Conservation (phyloP, 2,797 vertebrate genomes). For the Furcifer pardalis region DNA sequence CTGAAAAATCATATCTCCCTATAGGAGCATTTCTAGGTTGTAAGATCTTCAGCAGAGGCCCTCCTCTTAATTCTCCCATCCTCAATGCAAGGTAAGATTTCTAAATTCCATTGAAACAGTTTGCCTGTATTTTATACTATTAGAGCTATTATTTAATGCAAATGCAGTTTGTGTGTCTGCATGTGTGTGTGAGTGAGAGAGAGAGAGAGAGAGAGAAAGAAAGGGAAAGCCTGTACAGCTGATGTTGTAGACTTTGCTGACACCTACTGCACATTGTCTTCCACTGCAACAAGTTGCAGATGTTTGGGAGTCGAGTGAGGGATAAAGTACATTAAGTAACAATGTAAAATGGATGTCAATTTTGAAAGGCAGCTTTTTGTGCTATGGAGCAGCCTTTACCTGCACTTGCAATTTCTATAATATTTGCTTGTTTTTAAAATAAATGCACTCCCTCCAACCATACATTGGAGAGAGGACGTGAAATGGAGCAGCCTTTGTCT, state of each 20-base stretch:
- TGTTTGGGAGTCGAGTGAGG: not conserved
- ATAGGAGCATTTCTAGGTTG: too few relatives aligned
- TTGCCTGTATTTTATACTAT: not conserved
- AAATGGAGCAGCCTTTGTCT: not conserved
- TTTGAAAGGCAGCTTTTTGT: not conserved
- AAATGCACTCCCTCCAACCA: too few relatives aligned
- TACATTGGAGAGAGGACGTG: too few relatives aligned
- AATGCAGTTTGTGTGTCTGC: too few relatives aligned
- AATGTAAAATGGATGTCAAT: not conserved
- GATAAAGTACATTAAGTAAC: not conserved
- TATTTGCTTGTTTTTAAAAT: too few relatives aligned
- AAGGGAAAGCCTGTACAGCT: not conserved
- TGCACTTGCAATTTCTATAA: too few relatives aligned
- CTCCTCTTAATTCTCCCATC: too few relatives aligned
- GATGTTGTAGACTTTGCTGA: constrained; percentile 47
- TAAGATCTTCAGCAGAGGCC: too few relatives aligned
- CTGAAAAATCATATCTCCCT: too few relatives aligned
- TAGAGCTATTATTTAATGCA: not conserved
- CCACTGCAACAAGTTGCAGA: not conserved
- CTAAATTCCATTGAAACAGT: not conserved
- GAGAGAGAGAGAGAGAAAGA: not conserved
- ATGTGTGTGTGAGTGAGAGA: too few relatives aligned
- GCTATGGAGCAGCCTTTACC: not conserved
- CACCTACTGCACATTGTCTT: constrained; percentile 43
- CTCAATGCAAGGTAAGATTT: not conserved